Evolutionary conservation across 37 sponge, comb jelly and placozoan genomes (phyloP).

Genomic region (Crambe crambe): DNA sequence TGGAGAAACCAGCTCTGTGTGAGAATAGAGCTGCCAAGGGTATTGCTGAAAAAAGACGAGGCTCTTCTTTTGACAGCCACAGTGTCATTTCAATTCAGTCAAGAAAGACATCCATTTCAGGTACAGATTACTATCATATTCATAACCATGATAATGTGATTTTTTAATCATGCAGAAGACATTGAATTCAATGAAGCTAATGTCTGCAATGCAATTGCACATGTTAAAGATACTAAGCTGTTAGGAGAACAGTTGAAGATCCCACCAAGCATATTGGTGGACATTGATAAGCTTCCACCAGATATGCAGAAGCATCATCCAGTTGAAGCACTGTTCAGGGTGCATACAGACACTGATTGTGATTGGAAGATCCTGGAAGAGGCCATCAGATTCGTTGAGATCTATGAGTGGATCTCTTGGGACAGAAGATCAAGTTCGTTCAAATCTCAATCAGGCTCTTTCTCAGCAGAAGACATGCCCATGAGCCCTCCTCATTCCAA

Average conservation of each 20-base stretch:
- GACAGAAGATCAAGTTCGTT: not conserved
- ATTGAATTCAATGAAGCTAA: constrained; percentile 6
- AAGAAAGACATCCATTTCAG: not conserved
- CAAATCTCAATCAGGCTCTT: not conserved
- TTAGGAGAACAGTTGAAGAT: not conserved
- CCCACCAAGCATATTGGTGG: not conserved
- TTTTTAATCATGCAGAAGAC: not conserved
- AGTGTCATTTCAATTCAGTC: not conserved
- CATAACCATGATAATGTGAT: too few species aligned
- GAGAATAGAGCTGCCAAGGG: constrained; percentile 4
- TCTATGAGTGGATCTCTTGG: not conserved
- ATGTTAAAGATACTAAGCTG: not conserved
- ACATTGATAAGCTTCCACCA: constrained; percentile 11
- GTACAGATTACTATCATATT: too few species aligned
- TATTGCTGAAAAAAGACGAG: not conserved
- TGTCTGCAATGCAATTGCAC: constrained; percentile 5
- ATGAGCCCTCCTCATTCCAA: too few species aligned
- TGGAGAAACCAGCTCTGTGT: constrained; percentile 7
- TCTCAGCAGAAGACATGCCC: too few species aligned
- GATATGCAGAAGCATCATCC: not conserved
- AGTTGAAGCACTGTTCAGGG: not conserved
- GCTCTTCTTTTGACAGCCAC: not conserved
- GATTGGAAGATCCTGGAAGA: not conserved
- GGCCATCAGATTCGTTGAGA: not conserved
- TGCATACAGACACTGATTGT: constrained; percentile 7